These are phyloP conservation scores for Drosophila nikananu DNA, from an alignment of 1,140 invertebrate genomes.

Conservation along the genomic window DNA sequence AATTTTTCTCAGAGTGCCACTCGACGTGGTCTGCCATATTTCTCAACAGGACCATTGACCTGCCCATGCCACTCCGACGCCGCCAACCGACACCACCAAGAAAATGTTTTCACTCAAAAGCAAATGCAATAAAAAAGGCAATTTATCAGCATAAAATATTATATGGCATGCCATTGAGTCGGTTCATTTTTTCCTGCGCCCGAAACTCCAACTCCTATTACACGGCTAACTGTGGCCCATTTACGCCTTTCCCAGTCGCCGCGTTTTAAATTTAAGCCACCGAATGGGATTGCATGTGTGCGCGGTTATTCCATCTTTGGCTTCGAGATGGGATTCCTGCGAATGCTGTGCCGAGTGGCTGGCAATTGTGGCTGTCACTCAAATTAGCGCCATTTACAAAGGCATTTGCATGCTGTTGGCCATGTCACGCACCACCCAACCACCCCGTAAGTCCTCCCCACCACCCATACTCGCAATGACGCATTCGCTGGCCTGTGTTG, in stretches of 20 bases:
- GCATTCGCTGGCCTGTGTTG: conserved; percentile 57
- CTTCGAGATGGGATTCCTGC: conserved; percentile 15
- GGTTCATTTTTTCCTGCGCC: conserved; percentile 62
- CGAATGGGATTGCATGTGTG: conserved; percentile 49
- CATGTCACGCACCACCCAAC: conserved; percentile 35
- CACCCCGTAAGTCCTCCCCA: background rate
- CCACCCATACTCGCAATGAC: conserved; percentile 20
- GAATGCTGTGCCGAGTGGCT: conserved; percentile 31
- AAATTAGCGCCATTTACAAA: conserved; percentile 72
- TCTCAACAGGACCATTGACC: conserved; percentile 72
- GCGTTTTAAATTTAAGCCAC: conserved; percentile 69
- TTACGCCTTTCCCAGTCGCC: conserved; percentile 49
- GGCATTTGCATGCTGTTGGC: conserved; percentile 66
- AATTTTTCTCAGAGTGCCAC: conserved; percentile 12
- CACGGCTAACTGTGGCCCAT: conserved; percentile 54
- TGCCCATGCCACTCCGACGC: conserved; percentile 27
- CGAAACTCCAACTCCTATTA: conserved; percentile 17
- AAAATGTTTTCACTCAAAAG: conserved; percentile 84
- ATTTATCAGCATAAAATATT: conserved; percentile 84
- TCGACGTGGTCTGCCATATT: conserved; percentile 54
- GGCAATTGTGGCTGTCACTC: conserved; percentile 70
- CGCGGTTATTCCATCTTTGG: conserved; percentile 28
- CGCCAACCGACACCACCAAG: conserved; percentile 42
- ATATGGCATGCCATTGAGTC: conserved; percentile 82
- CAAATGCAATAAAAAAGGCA: conserved; percentile 83